Evolutionary conservation across 2,797 vertebrate genomes (phyloP), one percentile per base, ranked within the genome.

Genomic region (Otolemur crassicaudatus): DNA sequence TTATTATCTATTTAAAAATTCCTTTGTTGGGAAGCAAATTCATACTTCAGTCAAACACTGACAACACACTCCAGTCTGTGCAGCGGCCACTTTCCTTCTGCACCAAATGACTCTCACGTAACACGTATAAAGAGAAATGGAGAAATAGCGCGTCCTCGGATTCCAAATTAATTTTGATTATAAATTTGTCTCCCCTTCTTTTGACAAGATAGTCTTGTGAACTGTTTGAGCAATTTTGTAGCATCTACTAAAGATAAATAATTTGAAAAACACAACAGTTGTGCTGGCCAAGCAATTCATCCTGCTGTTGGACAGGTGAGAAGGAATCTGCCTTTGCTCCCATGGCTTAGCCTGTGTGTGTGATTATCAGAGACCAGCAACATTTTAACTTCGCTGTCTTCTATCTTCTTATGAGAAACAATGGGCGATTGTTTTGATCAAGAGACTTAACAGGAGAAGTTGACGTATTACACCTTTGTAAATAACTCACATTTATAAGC

Each of bases 351-450:
- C 49, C 43, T 89, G 7, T 27, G 16, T 83, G 23, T 90, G 84
- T 96, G 96, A 73, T 60, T 69, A 91, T 94, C 46, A 90, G 84
- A 89, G 69, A 27, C 58, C 60, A 92, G 49, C 1, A n/a, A 89
- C 91, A 46, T 81, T 97, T 94, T 91, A 40, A 84, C 96, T 94
- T 92, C 31, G 70, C 46, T 34, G 81, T 81, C 43, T 95, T 94
- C 20, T 83, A 23, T 75, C 86, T 96, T 67, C 92, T 87, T 53
- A 40, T 90, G 61, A 88, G 63, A 87, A 84, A 87, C 10, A 61
- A 89, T 92, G 37, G 37, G 95, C 60, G 37, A 95, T 61, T 69
- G 19, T 76, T 85, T 92, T 96, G 56, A 88, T 76, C 70, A 88
- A 91, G 29, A 90, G 58, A 92, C 16, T 90, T 79, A 96, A 93